A percentile compares a stretch with the other conserved stretches of the same genome.
phyloP scores from a whole-genome alignment of 92 coral and sea anemone genomes.

The Pocillopora meandrina region DNA sequence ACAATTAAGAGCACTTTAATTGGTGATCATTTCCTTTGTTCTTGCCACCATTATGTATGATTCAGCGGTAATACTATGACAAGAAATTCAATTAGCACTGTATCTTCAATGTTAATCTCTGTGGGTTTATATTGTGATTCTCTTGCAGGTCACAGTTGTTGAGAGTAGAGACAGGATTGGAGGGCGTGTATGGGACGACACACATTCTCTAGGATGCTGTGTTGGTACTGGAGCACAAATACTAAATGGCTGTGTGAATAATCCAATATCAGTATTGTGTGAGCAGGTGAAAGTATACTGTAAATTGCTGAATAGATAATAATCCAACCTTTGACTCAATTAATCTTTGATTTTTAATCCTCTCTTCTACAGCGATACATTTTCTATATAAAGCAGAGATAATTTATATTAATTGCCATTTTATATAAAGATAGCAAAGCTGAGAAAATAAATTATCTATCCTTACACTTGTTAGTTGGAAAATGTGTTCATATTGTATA shows the following conservation, averaged over 20 bases:
- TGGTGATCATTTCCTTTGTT: too few species aligned
- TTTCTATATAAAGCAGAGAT: too few species aligned
- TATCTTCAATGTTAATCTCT: not conserved
- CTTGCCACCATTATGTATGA: too few species aligned
- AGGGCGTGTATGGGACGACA: conserved; percentile 92
- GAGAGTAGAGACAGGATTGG: conserved; percentile 95
- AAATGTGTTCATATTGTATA: too few species aligned
- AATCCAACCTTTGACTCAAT: not conserved
- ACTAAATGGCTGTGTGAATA: conserved; percentile 90
- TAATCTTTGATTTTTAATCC: not conserved
- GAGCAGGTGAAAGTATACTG: conserved; percentile 60
- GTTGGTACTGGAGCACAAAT: conserved; percentile 97
- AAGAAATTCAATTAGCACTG: too few species aligned
- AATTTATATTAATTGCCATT: too few species aligned
- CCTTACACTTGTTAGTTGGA: too few species aligned
- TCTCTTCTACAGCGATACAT: too few species aligned
- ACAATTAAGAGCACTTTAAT: too few species aligned
- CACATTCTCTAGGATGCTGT: conserved; percentile 72
- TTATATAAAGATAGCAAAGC: too few species aligned
- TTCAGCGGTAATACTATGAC: too few species aligned
- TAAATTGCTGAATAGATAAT: not conserved
- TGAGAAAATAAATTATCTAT: too few species aligned
- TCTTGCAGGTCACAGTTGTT: conserved; percentile 79
- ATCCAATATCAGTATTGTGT: conserved; percentile 85
- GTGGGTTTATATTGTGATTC: not conserved